Base-by-base conservation (phyloP, 2,113 vertebrate species). In the Gallinago undulata region DNA sequence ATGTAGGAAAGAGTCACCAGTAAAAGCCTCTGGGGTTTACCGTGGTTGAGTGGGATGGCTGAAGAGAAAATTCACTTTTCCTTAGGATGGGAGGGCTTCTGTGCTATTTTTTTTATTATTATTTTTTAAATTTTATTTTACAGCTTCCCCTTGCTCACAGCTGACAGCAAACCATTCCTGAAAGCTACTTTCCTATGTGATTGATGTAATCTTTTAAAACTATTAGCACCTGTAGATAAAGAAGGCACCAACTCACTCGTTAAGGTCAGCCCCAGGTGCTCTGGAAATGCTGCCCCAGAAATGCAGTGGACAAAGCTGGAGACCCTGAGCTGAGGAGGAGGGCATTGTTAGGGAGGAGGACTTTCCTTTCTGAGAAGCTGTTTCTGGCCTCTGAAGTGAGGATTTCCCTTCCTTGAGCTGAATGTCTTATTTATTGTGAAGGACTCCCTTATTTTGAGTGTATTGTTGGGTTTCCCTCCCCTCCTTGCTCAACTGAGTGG, bases 281-380 rank as follows among this genome's bases (percentile, higher is more conserved):
- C 45, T 41, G 64, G 56, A 76, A 72, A 30, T 1, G 4, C 9
- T 12, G 23, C 7, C 21, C 19, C 3, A 39, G 51, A 31, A 72
- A 30, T 30, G 14, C 7, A 0, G 0, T 0, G 3, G 39, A 18
- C 33, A 62, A 86, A n/a, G 9, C 19, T 22, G 31, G 19, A 67
- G 39, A 15, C 22, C 9, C 11, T 4, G 31, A n/a, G 28, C 56
- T 63, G 47, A 55, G 43, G 53, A 79, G 43, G 25, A 48, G 19
- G 10, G 28, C 39, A 13, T 39, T 0, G 1, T 37, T 33, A 14
- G 10, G 47, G 75, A 75, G 33, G 7, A 62, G 31, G 15, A n/a
- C 7, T 4, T 62, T 83, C 14, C 8, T 76, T 48, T 87, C 50
- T 35, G 33, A 76, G 31, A 41, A 68, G 27, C 16, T 79, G 2